Evolutionary conservation across 2,113 vertebrate species (phyloP).

Genomic region (Poecile atricapillus): DNA sequence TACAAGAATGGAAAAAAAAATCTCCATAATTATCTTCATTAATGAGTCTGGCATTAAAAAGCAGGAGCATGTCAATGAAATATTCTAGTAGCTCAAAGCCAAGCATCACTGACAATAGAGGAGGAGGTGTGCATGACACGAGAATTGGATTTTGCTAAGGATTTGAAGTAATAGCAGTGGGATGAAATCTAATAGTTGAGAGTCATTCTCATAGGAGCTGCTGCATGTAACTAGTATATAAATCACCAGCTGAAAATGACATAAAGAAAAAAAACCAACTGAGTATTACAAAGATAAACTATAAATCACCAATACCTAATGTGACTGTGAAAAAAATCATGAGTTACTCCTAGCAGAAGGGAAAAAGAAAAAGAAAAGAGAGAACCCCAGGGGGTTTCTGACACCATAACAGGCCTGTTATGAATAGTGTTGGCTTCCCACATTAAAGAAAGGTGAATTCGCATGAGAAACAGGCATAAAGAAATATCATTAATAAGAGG

Average conservation of each 20-base stretch:
- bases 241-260: constrained; percentile 27
- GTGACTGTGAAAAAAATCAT: not conserved
- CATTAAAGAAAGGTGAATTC: not conserved
- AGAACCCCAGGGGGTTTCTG: not conserved
- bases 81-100: not conserved
- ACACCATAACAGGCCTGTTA: not conserved
- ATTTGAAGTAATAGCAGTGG: constrained; percentile 27
- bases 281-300: constrained; percentile 4
- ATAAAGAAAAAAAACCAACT: not conserved
- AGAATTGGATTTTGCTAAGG: constrained; percentile 19
- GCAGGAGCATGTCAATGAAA: not conserved
- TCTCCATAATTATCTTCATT: not conserved
- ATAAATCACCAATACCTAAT: constrained; percentile 5
- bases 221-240: constrained; percentile 2
- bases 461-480: not conserved
- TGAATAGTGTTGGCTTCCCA: not conserved
- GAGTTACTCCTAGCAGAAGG: not conserved
- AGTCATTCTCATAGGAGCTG: constrained; percentile 7
- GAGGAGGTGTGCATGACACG: not conserved
- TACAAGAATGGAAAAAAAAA: not conserved
- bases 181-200: constrained; percentile 35
- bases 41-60: not conserved
- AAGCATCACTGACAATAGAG: not conserved
- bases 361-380: not conserved
- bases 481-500: not conserved